Evolutionary conservation across 2,888 invertebrate genomes (phyloP).

Genomic region (Schizaphis graminum): DNA sequence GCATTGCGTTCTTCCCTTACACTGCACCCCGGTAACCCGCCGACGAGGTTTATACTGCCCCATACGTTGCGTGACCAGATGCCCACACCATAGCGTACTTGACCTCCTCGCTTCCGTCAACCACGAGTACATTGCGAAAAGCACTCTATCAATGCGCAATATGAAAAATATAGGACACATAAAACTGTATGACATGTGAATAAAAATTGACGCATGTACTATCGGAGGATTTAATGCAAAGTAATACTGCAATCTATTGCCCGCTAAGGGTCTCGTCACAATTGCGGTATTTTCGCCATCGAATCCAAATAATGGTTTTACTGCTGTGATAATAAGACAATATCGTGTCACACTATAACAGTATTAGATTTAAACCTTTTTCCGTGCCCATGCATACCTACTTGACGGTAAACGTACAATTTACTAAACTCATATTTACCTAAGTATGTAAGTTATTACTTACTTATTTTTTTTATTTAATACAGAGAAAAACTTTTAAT

Average conservation of each 20-base stretch:
- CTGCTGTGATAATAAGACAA: background rate
- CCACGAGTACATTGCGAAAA: background rate
- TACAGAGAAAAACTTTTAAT: background rate
- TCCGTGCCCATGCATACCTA: background rate
- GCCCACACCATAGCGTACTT: conserved; percentile 53
- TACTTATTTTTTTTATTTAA: background rate
- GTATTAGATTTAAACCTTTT: background rate
- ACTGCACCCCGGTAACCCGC: background rate
- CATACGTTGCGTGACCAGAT: conserved; percentile 33
- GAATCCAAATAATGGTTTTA: background rate
- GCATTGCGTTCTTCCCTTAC: conserved; percentile 50
- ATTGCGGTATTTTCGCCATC: background rate
- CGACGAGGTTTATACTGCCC: background rate
- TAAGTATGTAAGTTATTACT: background rate
- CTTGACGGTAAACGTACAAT: background rate
- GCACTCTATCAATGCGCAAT: background rate
- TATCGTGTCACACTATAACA: background rate
- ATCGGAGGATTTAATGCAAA: background rate
- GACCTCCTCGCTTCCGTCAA: conserved; percentile 41
- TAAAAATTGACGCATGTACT: conserved; percentile 16
- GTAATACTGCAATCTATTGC: background rate
- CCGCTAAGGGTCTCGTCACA: background rate
- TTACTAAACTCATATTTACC: background rate
- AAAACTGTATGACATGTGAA: background rate
- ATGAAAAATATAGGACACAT: too few relatives aligned